Percentiles rank a stretch among this genome's conserved stretches.
Evolutionary conservation across 1,140 invertebrate genomes (phyloP).

Genomic region (Sitophilus oryzae): DNA sequence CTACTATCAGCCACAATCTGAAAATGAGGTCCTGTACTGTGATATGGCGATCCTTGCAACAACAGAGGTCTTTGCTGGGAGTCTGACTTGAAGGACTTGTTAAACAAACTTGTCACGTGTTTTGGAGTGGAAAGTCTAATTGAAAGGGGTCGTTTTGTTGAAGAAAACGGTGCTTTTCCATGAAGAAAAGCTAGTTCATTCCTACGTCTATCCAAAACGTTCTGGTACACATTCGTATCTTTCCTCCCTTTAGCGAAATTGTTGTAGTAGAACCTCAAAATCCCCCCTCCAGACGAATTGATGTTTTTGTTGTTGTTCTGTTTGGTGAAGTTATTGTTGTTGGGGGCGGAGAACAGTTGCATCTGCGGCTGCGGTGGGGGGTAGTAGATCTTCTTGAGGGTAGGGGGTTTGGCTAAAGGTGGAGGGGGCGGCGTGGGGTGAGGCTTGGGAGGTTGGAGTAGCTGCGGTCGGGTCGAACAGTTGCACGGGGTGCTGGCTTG

Average conservation of each 20-base stretch:
- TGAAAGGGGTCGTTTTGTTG: slow-evolving; percentile 48
- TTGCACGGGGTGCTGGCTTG: slow-evolving; percentile 37
- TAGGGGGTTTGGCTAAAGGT: slow-evolving; percentile 20
- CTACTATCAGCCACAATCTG: slow-evolving; percentile 49
- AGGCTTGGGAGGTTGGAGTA: slow-evolving; percentile 18
- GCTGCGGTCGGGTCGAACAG: slow-evolving; percentile 36
- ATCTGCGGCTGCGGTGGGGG: slow-evolving; percentile 29
- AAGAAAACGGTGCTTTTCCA: slow-evolving; percentile 48
- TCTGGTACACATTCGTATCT: slow-evolving; percentile 37
- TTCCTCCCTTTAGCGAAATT: slow-evolving; percentile 46
- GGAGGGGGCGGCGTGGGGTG: background rate
- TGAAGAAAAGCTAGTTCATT: slow-evolving; percentile 44
- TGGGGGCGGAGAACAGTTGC: slow-evolving; percentile 38
- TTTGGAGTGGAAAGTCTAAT: slow-evolving; percentile 43
- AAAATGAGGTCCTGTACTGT: slow-evolving; percentile 43
- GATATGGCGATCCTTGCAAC: slow-evolving; percentile 30
- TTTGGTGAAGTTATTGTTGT: slow-evolving; percentile 24
- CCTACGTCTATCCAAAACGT: slow-evolving; percentile 38
- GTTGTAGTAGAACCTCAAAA: slow-evolving; percentile 43
- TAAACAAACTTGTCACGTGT: slow-evolving; percentile 37
- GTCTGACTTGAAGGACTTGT: slow-evolving; percentile 36
- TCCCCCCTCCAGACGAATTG: slow-evolving; percentile 24
- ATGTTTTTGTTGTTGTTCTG: slow-evolving; percentile 31
- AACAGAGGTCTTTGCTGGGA: slow-evolving; percentile 42
- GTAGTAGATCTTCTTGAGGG: slow-evolving; percentile 40